Conservation (phyloP, 2,888 invertebrate species). For the Hipparchia semele region DNA sequence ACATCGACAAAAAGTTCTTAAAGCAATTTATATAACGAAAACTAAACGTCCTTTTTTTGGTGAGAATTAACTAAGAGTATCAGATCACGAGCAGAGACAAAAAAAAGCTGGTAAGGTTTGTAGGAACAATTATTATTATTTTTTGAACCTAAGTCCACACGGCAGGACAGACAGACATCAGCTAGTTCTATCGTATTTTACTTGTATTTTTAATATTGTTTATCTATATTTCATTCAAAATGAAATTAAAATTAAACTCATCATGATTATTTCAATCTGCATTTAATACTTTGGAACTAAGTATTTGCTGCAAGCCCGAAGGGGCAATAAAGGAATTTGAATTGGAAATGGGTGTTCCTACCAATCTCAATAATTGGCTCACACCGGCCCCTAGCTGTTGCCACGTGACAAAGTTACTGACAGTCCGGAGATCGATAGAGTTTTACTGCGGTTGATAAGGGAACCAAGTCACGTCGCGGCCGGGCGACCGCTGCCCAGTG, state of each 20-base stretch:
- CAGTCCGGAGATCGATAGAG: constrained; percentile 32
- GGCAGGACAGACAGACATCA: too few relatives aligned
- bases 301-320: too few relatives aligned
- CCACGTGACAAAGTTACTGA: constrained; percentile 24
- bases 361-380: not conserved
- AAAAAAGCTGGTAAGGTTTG: too few relatives aligned
- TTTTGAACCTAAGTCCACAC: too few relatives aligned
- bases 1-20: too few relatives aligned
- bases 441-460: constrained; percentile 30
- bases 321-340: not conserved
- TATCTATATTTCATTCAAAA: not conserved
- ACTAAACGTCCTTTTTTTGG: too few relatives aligned
- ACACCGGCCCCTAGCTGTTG: constrained; percentile 15
- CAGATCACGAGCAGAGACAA: too few relatives aligned
- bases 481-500: constrained; percentile 19
- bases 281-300: too few relatives aligned
- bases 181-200: not conserved
- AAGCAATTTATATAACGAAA: too few relatives aligned
- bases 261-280: not conserved
- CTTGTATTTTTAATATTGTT: too few relatives aligned
- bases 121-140: too few relatives aligned
- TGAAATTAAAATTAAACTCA: not conserved
- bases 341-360: not conserved
- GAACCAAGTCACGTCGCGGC: constrained; percentile 39
- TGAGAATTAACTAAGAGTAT: too few relatives aligned